These are phyloP conservation scores for Taeniopygia guttata DNA, from an alignment of 2,797 vertebrate genomes.

Conservation along the genomic window DNA sequence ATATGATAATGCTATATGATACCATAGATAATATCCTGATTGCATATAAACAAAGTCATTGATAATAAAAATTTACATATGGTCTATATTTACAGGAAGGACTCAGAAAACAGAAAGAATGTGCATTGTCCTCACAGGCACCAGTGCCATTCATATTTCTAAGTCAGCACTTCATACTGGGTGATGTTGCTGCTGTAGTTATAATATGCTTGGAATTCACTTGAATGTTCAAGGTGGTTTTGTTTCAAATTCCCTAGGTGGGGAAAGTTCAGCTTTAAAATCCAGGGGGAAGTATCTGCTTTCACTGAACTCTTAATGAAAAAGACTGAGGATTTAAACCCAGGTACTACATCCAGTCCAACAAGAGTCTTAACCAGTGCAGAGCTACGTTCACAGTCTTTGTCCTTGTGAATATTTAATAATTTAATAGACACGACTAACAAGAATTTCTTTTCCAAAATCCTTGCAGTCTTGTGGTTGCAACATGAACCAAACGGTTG, in stretches of 20 bases:
- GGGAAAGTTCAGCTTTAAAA: neutral
- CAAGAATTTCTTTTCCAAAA: neutral
- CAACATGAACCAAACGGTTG: neutral
- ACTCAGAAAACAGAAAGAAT: neutral
- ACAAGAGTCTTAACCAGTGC: neutral
- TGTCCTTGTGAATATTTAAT: slow-evolving; percentile 3
- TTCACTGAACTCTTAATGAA: neutral
- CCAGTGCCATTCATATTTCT: neutral
- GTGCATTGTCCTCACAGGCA: neutral
- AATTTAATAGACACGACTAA: neutral
- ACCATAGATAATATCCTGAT: neutral
- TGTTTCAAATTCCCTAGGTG: neutral
- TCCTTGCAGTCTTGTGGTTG: neutral
- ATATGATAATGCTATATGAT: neutral
- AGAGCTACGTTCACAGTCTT: neutral
- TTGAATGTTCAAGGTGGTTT: neutral
- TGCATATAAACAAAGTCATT: neutral
- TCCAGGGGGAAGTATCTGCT: neutral
- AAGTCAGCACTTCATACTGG: neutral
- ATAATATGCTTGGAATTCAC: neutral
- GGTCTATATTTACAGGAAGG: neutral
- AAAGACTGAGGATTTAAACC: neutral
- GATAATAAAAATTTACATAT: neutral
- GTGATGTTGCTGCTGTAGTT: neutral
- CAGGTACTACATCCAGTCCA: neutral